Conservation (phyloP, 2,888 invertebrate genomes). For the Eilema depressum region DNA sequence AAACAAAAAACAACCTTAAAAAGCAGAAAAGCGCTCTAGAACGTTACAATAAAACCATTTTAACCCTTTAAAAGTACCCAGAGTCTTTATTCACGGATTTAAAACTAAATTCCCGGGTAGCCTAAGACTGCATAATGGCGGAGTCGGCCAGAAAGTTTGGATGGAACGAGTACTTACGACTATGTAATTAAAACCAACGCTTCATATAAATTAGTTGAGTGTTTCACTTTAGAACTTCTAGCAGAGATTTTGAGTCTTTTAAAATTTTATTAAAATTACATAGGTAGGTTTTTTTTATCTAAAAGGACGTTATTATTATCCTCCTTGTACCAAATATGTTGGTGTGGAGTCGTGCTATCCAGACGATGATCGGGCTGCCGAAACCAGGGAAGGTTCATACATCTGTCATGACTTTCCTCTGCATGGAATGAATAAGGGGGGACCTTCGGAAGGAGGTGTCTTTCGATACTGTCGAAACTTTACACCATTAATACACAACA, state of each 20-base stretch:
- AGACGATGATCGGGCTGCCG: too few relatives aligned
- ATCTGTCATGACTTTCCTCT: too few relatives aligned
- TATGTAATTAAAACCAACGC: constrained; percentile 48
- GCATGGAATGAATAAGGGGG: too few relatives aligned
- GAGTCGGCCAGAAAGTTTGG: constrained; percentile 60
- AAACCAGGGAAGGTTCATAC: too few relatives aligned
- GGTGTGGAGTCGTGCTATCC: too few relatives aligned
- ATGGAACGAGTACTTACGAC: constrained; percentile 55
- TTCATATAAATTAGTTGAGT: constrained; percentile 43
- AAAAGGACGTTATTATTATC: not conserved
- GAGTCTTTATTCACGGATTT: constrained; percentile 63
- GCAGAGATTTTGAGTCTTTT: not conserved
- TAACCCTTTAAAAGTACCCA: constrained; percentile 29
- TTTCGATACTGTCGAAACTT: too few relatives aligned
- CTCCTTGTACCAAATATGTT: too few relatives aligned
- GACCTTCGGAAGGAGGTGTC: too few relatives aligned
- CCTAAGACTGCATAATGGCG: constrained; percentile 62
- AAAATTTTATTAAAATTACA: not conserved
- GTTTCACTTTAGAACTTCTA: constrained; percentile 19
- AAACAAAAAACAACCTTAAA: not conserved
- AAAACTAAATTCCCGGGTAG: constrained; percentile 60
- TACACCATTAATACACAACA: too few relatives aligned
- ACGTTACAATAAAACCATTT: constrained; percentile 11
- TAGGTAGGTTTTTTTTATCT: not conserved
- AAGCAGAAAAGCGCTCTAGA: not conserved